A percentile compares a stretch with the other conserved stretches of the same genome.
Evolutionary conservation across 2,888 invertebrate species (phyloP).

Genomic region (Calameuta filiformis): DNA sequence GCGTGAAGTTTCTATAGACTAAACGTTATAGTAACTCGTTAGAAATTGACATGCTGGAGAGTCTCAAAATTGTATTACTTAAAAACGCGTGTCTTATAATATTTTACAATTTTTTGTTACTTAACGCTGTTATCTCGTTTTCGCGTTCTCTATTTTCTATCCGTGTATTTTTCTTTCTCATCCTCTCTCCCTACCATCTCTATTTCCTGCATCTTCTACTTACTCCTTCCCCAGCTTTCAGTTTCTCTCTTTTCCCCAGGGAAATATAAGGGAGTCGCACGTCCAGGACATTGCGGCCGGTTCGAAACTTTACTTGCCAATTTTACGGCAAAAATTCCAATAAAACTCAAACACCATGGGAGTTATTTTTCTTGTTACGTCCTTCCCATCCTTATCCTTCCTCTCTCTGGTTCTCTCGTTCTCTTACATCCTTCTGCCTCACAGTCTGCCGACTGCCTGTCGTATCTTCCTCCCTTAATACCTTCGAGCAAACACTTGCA

Average conservation of each 20-base stretch:
- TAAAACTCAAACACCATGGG: conserved; percentile 55
- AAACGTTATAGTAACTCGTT: not conserved
- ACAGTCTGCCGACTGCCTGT: not conserved
- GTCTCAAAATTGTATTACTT: not conserved
- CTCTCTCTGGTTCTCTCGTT: conserved; percentile 4
- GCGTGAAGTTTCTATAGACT: conserved; percentile 33
- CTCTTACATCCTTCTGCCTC: not conserved
- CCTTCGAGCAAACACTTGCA: not conserved
- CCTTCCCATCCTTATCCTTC: conserved; percentile 24
- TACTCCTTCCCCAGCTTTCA: not conserved
- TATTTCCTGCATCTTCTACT: not conserved
- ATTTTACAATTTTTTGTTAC: not conserved
- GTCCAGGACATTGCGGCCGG: conserved; percentile 44
- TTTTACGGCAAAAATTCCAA: conserved; percentile 51
- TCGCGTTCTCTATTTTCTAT: not conserved
- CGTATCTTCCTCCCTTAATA: not conserved
- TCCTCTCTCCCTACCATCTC: not conserved
- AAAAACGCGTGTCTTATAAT: not conserved
- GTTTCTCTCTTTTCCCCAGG: conserved; percentile 43
- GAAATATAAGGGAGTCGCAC: conserved; percentile 59
- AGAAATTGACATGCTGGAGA: not conserved
- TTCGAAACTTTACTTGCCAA: conserved; percentile 55
- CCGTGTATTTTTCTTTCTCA: not conserved
- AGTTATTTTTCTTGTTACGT: conserved; percentile 42
- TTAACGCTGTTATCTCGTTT: not conserved